phyloP scores from a whole-genome alignment of 2,888 invertebrate genomes.

The Agrochola circellaris region DNA sequence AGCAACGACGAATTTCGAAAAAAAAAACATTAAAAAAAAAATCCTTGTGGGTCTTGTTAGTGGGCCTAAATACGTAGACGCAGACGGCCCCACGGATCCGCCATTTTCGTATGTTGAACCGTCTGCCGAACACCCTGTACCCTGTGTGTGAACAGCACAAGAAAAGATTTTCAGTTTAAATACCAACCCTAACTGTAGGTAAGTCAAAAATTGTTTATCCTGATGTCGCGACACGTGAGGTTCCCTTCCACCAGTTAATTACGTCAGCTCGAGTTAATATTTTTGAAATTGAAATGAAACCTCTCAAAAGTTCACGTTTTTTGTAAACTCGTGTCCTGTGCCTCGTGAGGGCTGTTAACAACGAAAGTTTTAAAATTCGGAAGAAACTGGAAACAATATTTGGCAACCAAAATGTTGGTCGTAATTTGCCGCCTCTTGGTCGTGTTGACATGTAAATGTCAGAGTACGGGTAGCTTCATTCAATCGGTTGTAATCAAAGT shows the following conservation, averaged over 20 bases:
- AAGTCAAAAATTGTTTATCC: background rate
- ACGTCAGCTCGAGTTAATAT: background rate
- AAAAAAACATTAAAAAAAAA: too few relatives aligned
- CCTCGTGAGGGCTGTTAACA: background rate
- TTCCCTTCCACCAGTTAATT: background rate
- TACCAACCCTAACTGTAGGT: too few relatives aligned
- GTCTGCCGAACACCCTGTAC: too few relatives aligned
- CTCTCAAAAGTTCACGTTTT: background rate
- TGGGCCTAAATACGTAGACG: too few relatives aligned
- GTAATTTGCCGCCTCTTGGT: background rate
- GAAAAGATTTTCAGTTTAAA: background rate
- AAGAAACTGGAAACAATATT: background rate
- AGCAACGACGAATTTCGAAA: too few relatives aligned
- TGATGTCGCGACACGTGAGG: background rate
- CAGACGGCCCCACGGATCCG: too few relatives aligned
- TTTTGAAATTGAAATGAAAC: slow-evolving; percentile 8
- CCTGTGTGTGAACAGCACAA: too few relatives aligned
- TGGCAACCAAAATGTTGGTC: background rate
- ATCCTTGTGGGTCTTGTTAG: too few relatives aligned
- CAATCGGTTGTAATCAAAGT: background rate
- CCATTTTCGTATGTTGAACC: too few relatives aligned
- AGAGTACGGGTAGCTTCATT: background rate
- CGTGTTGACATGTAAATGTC: background rate
- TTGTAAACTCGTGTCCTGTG: background rate
- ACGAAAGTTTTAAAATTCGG: background rate